Conservation (phyloP, 2,888 invertebrate species). For the Leptopilina myrica region DNA sequence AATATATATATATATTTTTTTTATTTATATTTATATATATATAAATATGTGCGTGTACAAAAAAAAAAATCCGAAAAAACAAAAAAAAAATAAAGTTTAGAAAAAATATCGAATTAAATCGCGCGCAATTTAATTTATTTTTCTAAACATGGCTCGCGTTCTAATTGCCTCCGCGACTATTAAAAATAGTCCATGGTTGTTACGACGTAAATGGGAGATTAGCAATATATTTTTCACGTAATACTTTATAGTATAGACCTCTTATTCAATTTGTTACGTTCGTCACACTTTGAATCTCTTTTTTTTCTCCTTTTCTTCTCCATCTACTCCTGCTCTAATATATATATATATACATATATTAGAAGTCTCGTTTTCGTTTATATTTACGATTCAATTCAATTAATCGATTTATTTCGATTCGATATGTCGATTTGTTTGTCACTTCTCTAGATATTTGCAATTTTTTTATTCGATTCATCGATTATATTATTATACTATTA, state of each 20-base stretch:
- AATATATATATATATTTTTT: too few relatives aligned
- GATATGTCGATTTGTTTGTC: too few relatives aligned
- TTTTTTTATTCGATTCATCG: too few relatives aligned
- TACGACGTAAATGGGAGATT: background rate
- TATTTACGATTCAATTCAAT: background rate
- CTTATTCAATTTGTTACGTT: background rate
- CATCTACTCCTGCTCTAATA: too few relatives aligned
- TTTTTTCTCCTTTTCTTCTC: background rate
- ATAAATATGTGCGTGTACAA: background rate
- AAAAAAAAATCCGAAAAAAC: background rate
- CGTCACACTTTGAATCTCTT: background rate
- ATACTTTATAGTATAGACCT: background rate
- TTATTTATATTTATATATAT: too few relatives aligned
- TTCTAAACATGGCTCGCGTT: conserved; percentile 13
- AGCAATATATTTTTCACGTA: background rate
- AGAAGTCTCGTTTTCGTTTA: too few relatives aligned
- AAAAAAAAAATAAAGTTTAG: background rate
- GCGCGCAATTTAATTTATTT: conserved; percentile 20
- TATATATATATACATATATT: too few relatives aligned
- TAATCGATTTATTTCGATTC: background rate
- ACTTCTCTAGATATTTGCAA: too few relatives aligned
- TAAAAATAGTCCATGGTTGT: conserved; percentile 17
- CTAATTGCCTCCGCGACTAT: background rate
- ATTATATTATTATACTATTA: too few relatives aligned
- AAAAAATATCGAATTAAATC: background rate